Base-by-base conservation (phyloP, 2,113 vertebrate species). In the Poeciliopsis retropinna region DNA sequence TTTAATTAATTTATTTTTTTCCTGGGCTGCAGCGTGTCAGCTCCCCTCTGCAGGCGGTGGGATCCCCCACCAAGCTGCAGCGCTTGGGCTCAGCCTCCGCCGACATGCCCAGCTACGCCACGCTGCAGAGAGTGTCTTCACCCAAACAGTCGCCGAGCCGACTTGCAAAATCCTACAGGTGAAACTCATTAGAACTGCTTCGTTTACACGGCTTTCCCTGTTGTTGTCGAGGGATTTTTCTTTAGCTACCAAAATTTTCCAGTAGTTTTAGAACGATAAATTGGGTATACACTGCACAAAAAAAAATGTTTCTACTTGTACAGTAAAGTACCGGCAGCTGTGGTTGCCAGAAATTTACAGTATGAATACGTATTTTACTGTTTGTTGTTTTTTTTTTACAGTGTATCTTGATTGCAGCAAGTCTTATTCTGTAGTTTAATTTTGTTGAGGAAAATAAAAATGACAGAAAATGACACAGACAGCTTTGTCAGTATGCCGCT, bases 141-240 rank as follows among this genome's bases (percentile, higher is more conserved):
- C 97, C 97, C 88, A 98, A 98, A 92, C 96, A 97, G 92, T 98
- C 97, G 37, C 97, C 97, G 73, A 96, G 96, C 92, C 96, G 97
- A 75, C 96, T 98, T 78, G 97, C 97, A 94, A 98, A 98, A 94
- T 98, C 97, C 86, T 98, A 97, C 96, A 98, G 92, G 92, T 37
- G 25, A n/a, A 3, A 31, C 30, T 51, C 41, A n/a, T 72, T 32
- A 13, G 10, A 29, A 37, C 14, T 1, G 14, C 19, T 27, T 11
- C 5, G 73, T 80, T 76, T 57, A 44, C 29, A 13, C 29, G 8
- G 44, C 14, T 19, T 15, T 5, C 11, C 15, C 64, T 9, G n/a
- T 15, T 77, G 17, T 60, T 61, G 34, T 10, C 9, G 9, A 37
- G 34, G 34, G 34, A 37, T 63, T 75, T 29, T 19, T 44, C 31